Evolutionary conservation across 1,140 invertebrate genomes (phyloP).

Genomic region (Drosophila ogumai): DNA sequence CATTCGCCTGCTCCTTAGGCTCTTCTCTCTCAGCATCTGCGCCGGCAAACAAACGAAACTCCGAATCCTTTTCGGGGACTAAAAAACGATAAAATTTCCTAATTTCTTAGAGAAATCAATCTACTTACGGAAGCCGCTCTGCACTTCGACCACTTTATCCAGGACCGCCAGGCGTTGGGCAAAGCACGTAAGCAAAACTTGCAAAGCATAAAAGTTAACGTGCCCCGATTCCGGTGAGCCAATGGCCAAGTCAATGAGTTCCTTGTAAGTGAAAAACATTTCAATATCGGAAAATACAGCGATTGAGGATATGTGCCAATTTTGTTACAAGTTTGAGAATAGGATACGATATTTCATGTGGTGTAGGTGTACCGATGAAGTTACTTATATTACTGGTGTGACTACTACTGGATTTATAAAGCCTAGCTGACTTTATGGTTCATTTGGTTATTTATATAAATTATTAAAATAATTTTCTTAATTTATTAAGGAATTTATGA

Average conservation of each 20-base stretch:
- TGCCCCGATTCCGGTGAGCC: conserved; percentile 87
- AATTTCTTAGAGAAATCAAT: too few species aligned
- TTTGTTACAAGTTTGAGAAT: not conserved
- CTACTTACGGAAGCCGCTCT: conserved; percentile 62
- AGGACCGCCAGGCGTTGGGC: conserved; percentile 86
- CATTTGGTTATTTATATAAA: too few species aligned
- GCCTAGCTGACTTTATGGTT: not conserved
- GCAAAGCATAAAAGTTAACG: conserved; percentile 92
- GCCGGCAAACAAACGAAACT: conserved; percentile 54
- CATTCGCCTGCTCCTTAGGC: not conserved
- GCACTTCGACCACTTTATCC: conserved; percentile 60
- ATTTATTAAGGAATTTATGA: not conserved
- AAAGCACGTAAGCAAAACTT: conserved; percentile 90
- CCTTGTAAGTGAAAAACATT: conserved; percentile 63
- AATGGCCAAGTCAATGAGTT: conserved; percentile 80
- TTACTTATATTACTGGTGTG: not conserved
- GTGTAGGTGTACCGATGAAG: not conserved
- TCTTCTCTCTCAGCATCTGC: conserved; percentile 47
- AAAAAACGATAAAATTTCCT: too few species aligned
- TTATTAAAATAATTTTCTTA: not conserved
- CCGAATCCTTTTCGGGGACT: conserved; percentile 41
- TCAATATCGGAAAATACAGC: not conserved
- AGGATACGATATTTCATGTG: not conserved
- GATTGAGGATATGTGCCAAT: not conserved
- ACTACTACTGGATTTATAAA: not conserved